A percentile compares a stretch with the other conserved stretches of the same genome.
Evolutionary conservation across 2,888 invertebrate genomes (phyloP).

Genomic region (Coleophora flavipennella): DNA sequence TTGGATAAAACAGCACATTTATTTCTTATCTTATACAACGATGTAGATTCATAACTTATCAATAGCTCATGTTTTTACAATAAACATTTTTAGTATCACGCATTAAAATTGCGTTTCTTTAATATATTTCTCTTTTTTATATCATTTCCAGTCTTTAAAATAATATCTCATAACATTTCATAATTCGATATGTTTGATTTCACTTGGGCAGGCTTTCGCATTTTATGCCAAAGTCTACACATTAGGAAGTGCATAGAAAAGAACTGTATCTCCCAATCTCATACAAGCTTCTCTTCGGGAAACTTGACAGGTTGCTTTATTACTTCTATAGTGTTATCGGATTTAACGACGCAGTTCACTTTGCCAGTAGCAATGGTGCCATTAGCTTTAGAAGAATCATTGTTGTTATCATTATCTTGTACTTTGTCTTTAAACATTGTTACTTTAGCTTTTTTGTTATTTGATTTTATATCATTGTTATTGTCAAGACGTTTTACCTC

Average conservation of each 20-base stretch:
- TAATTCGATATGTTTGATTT: constrained; percentile 42
- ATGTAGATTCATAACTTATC: constrained; percentile 1
- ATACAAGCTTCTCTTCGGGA: constrained; percentile 65
- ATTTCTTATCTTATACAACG: constrained; percentile 19
- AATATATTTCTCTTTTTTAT: constrained; percentile 16
- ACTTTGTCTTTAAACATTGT: constrained; percentile 19
- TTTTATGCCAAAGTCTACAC: constrained; percentile 32
- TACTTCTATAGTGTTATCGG: constrained; percentile 31
- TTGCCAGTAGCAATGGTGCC: constrained; percentile 26
- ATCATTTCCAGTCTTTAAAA: constrained; percentile 39
- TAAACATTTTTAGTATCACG: constrained; percentile 17
- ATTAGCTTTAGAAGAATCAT: constrained; percentile 30
- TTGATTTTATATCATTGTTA: constrained; percentile 39
- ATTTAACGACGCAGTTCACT: constrained; percentile 27
- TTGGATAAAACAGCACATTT: constrained; percentile 14
- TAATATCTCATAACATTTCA: constrained; percentile 38
- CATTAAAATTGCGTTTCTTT: constrained; percentile 10
- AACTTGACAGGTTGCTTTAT: constrained; percentile 52
- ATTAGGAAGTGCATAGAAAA: constrained; percentile 38
- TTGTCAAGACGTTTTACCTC: constrained; percentile 33
- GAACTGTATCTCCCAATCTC: constrained; percentile 44
- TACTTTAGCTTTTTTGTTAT: constrained; percentile 23
- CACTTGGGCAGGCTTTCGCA: constrained; percentile 24
- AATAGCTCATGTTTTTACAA: constrained; percentile 8
- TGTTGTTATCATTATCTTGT: constrained; percentile 50